Evolutionary conservation across 2,797 vertebrate genomes (phyloP), one percentile per base, ranked within the genome.

Genomic region (Chrysocyon brachyurus): DNA sequence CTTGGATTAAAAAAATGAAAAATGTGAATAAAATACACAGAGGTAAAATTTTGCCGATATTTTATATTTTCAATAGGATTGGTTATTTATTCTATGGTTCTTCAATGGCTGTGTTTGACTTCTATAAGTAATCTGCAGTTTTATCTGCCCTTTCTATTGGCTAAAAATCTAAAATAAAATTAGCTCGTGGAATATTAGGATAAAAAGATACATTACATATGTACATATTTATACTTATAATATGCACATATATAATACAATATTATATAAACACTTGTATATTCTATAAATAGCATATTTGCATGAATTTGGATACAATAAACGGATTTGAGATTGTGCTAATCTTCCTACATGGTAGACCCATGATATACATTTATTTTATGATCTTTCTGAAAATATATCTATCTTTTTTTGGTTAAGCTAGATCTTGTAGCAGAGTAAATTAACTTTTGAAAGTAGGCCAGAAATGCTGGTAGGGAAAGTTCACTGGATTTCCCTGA

Each of bases 131-230:
- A 72, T 26, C 15, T 59, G 17, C 17, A 49, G 86, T 81, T 85
- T 72, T 40, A 85, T 52, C 4, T 54, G 0, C 21, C 6, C 12
- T 6, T 88, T 73, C 73, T 49, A 16, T 66, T 66, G 36, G 46
- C 54, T 90, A 72, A 68, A 66, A 66, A 12, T 24, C 86, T 89
- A 72, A 95, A 93, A 79, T 56, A 57, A 89, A 54, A 61, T 83
- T 33, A 73, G 3, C 5, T 63, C 72, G 6, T 57, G 81, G 36
- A 82, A 52, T 90, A 81, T 66, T 57, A 90, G 61, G 83, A 73
- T 79, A 57, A 79, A 82, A 49, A 33, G 46, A 54, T 73, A 15
- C 0, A 54, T 24, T 46, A 16, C 57, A 85, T 57, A 64, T 63
- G 16, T 70, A 70, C 10, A 78, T 59, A 87, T 79, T 68, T 91